Conservation (phyloP, 2,113 vertebrate species). For the Neodontobutis hainanensis region DNA sequence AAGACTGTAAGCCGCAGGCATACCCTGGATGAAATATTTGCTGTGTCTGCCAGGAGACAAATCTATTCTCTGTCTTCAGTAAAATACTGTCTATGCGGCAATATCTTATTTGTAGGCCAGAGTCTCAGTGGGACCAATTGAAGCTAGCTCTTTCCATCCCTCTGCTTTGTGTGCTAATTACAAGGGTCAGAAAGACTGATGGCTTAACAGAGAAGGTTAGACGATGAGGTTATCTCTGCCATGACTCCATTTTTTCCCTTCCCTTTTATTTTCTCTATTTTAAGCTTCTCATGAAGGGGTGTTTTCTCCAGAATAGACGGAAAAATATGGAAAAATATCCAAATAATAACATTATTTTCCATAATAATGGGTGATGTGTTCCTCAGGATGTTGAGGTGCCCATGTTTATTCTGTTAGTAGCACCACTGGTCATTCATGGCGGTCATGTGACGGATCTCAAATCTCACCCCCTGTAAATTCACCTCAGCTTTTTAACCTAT, state of each 20-base stretch:
- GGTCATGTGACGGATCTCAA: constrained; percentile 55
- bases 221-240: constrained; percentile 56
- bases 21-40: constrained; percentile 74
- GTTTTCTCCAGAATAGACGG: constrained; percentile 33
- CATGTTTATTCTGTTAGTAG: constrained; percentile 50
- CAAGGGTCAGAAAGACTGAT: constrained; percentile 75
- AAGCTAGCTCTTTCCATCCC: constrained; percentile 56
- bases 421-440: constrained; percentile 29
- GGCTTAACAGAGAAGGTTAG: constrained; percentile 69
- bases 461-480: not conserved
- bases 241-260: constrained; percentile 8
- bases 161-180: constrained; percentile 79
- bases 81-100: constrained; percentile 77
- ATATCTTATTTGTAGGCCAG: constrained; percentile 74
- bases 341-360: constrained; percentile 33
- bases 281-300: constrained; percentile 8
- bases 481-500: too few relatives aligned
- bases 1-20: constrained; percentile 64
- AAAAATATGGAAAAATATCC: constrained; percentile 31
- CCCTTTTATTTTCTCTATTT: constrained; percentile 21
- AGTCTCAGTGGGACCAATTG: constrained; percentile 79
- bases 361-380: constrained; percentile 36
- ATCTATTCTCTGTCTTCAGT: constrained; percentile 73
- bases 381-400: constrained; percentile 27
- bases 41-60: constrained; percentile 75